A percentile compares a stretch with the other conserved stretches of the same genome.
Conservation (phyloP, 2,888 invertebrate genomes). For the Cinara cedri region DNA sequence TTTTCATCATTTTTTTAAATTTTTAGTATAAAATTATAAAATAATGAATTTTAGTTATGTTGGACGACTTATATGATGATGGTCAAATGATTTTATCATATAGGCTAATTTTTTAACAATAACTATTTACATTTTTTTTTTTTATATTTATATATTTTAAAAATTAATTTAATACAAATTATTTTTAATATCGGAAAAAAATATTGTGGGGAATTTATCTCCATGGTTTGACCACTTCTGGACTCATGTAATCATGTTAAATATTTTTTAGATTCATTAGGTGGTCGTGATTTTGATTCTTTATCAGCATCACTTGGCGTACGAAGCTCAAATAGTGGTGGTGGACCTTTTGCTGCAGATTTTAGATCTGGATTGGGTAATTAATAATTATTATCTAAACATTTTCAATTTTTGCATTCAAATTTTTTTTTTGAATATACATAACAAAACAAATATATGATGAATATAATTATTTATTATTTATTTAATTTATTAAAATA, state of each 20-base stretch:
- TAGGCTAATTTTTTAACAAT: too few relatives aligned
- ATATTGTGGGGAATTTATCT: too few relatives aligned
- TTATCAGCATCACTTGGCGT: constrained; percentile 59
- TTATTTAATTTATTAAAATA: neutral
- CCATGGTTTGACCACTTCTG: too few relatives aligned
- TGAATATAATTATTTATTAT: neutral
- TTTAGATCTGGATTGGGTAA: constrained; percentile 47
- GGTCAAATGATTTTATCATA: too few relatives aligned
- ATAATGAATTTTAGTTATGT: neutral
- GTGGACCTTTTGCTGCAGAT: constrained; percentile 44
- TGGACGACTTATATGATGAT: too few relatives aligned
- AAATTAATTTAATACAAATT: too few relatives aligned
- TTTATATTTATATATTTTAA: too few relatives aligned
- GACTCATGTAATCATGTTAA: neutral
- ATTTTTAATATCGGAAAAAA: too few relatives aligned
- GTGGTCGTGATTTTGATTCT: constrained; percentile 60
- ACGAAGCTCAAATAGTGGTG: constrained; percentile 38
- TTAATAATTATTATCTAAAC: constrained; percentile 48
- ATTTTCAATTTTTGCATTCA: too few relatives aligned
- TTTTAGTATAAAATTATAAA: neutral
- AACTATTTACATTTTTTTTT: too few relatives aligned
- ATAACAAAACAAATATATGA: too few relatives aligned
- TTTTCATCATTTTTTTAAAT: neutral
- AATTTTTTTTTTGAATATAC: neutral
- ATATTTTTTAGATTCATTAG: constrained; percentile 55